phyloP scores from a whole-genome alignment of 2,113 vertebrate species.

The Boleophthalmus pectinirostris region DNA sequence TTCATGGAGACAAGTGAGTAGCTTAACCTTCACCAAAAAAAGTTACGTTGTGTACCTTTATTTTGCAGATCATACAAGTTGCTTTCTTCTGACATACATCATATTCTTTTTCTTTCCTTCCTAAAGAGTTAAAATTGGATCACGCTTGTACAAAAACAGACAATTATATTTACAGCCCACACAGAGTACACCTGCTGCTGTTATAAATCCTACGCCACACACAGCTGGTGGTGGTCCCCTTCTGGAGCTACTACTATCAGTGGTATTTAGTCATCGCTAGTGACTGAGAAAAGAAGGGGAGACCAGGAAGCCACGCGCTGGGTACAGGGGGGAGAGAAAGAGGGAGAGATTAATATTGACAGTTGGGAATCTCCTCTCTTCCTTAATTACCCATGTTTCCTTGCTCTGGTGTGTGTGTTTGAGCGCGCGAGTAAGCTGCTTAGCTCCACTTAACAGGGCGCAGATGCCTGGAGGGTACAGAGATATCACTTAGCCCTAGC shows the following conservation, averaged over 20 bases:
- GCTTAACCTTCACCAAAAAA: too few species aligned
- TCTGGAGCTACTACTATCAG: conserved; percentile 22
- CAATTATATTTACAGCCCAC: conserved; percentile 3
- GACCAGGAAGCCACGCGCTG: conserved; percentile 11
- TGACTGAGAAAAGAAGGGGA: conserved; percentile 17
- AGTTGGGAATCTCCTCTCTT: conserved; percentile 70
- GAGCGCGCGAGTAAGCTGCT: conserved; percentile 71
- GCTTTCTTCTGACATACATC: neutral
- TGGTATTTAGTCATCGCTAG: conserved; percentile 39
- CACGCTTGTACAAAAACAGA: neutral
- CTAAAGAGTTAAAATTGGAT: conserved; percentile 1
- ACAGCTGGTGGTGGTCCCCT: conserved; percentile 22
- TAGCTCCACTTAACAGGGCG: conserved; percentile 70
- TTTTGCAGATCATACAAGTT: neutral
- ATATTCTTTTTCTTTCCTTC: neutral
- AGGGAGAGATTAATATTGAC: conserved; percentile 69
- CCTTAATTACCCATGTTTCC: conserved; percentile 76
- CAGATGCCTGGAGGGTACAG: conserved; percentile 70
- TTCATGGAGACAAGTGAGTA: too few species aligned
- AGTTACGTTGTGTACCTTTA: neutral
- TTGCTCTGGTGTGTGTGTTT: conserved; percentile 59
- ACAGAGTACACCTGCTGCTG: neutral
- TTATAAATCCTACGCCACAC: conserved; percentile 5
- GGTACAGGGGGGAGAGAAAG: conserved; percentile 30
- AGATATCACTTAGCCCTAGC: conserved; percentile 66